Base-by-base conservation (phyloP, 2,888 invertebrate species). In the Physocephala rufipes region DNA sequence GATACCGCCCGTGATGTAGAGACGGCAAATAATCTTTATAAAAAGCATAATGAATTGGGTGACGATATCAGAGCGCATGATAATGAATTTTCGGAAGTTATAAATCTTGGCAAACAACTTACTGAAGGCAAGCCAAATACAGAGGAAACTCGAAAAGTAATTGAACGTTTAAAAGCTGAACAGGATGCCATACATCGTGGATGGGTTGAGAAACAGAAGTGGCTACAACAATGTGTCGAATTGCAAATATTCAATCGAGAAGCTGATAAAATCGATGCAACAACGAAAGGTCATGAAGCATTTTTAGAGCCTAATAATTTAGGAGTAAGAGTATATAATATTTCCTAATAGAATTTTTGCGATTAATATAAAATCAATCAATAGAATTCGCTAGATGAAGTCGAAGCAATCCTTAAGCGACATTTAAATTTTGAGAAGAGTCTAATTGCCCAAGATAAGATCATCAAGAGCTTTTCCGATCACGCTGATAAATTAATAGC, bases 201-300 rank as follows among this genome's bases (percentile, higher is more conserved):
- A 80, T 97, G 97, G 95, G 86, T 90, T 62, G 92, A 93, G 71
- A 96, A 97, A 82, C 93, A 96, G 70, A 91, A 92, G 62, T 92
- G 93, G 89, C 86, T 98, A 71, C 91, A 93, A 78, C 96, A 98
- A 84, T 92, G 95, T 75, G 90, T 95, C 45, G 95, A 97, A 78
- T 87, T 98, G 73, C 96, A 95, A 86, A 90, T 93, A 76, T 97
- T 97, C 87, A 96, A 96, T 86, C 91, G 96, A 51, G 99, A 99
- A 85, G 97, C 97, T 0, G 98, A 99, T 84, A 95, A 97, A 84
- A 95, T 99, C 75, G 98, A 99, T 86, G 96, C 98, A 0, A 93
- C 95, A 15, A 96, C 95, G 64, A 95, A 95, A 69, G 95, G 96
- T 19, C 97, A 99, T 83, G 94, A 96, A 84, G 95, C 96, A 0